Percentiles rank a stretch among this genome's conserved stretches.
Evolutionary conservation across 2,797 vertebrate species (phyloP).

Genomic region (Fistularia commersonii): DNA sequence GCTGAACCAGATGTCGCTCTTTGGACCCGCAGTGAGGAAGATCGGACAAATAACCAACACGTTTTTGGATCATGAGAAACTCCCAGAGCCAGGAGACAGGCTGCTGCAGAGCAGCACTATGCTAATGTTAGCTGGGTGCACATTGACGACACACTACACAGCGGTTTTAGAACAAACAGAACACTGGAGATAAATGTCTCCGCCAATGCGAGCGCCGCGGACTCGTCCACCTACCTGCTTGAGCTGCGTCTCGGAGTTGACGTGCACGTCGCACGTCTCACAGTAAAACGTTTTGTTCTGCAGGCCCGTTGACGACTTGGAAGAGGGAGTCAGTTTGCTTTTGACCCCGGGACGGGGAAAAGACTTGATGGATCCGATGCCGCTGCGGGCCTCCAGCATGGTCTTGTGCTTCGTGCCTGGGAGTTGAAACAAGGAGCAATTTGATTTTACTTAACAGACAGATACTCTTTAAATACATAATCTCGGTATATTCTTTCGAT

Average conservation of each 20-base stretch:
- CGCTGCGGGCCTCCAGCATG: constrained; percentile 95
- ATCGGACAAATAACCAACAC: no score
- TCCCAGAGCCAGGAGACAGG: no score
- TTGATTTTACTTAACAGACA: not conserved
- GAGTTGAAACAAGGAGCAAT: not conserved
- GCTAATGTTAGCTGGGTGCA: no score
- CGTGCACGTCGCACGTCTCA: constrained; percentile 97
- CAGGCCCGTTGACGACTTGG: constrained; percentile 84
- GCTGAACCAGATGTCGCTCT: no score
- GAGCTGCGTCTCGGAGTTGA: constrained; percentile 98
- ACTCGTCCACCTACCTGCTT: constrained; percentile 94
- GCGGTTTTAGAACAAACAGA: no score
- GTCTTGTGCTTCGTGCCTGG: constrained; percentile 99
- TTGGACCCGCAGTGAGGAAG: no score
- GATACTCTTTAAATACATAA: not conserved
- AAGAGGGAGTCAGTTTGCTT: constrained; percentile 81
- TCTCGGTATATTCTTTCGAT: no score
- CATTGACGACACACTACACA: no score
- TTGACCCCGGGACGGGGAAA: constrained; percentile 92
- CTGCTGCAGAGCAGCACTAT: no score
- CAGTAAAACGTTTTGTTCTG: constrained; percentile 99
- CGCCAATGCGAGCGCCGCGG: not conserved
- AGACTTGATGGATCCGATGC: constrained; percentile 93
- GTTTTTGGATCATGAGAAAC: no score
- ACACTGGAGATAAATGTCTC: not conserved